Evolutionary conservation across 2,113 vertebrate species (phyloP), one percentile per base, ranked within the genome.

Genomic region (Siphamia tubifer): DNA sequence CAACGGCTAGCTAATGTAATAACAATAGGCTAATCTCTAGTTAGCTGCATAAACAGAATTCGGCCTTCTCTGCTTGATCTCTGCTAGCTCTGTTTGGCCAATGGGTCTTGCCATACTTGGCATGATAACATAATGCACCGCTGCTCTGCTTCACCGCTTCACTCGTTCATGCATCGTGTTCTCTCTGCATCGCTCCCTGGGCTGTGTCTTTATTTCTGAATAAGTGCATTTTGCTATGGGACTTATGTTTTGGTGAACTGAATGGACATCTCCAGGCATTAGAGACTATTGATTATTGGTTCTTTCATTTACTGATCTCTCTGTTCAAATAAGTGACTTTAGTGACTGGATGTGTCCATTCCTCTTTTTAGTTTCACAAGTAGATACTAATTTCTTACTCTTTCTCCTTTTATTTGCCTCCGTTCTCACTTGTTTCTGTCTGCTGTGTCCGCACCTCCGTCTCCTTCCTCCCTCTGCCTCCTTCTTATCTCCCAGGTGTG

Each of bases 401-500:
- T 67, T 12, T 56, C 20, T 43, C 34, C 1, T 42, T 53, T 51
- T 23, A 8, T 60, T 75, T 34, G 6, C 5, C 15, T 11, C 20
- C 23, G 6, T 15, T 12, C 40, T 57, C 31, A 23, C 16, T 15
- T 20, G 5, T 20, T 28, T 32, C 12, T 45, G 24, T 12, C 4
- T 16, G 16, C 1, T 24, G 38, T 51, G 4, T 67, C 39, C 23
- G 28, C 35, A 30, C 45, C n/a, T 70, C 51, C 19, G 4, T 12
- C 19, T 43, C 15, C 12, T 17, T 13, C 31, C 38, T 1, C 16
- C 19, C 28, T 1, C 25, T n/a, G 0, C 4, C 0, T 39, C 28
- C 23, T 30, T 53, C 42, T 23, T n/a, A 28, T 34, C 16, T 73
- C 27, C 20, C 80, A 97, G 96, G 96, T 97, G 68, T 97, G 96